Evolutionary conservation across 2,888 invertebrate species (phyloP).

Genomic region (Pelosia muscerda): DNA sequence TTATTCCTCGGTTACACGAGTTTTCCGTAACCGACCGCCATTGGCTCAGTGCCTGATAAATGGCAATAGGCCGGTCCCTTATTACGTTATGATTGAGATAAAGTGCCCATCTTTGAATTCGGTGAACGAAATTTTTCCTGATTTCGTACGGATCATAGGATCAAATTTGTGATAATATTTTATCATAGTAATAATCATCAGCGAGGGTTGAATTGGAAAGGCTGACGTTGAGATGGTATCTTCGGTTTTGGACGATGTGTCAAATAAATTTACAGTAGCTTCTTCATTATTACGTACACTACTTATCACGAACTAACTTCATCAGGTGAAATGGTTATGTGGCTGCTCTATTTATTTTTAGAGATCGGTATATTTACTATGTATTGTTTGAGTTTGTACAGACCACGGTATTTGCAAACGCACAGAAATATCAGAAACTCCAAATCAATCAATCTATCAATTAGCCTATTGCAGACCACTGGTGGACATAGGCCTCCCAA

Average conservation of each 20-base stretch:
- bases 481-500: too few relatives aligned
- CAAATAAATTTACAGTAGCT: not conserved
- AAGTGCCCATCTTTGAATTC: slow-evolving; percentile 9
- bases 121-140: slow-evolving; percentile 4
- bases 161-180: slow-evolving; percentile 1
- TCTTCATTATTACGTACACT: not conserved
- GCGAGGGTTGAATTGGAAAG: not conserved
- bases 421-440: too few relatives aligned
- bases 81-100: slow-evolving; percentile 24
- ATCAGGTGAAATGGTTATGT: not conserved
- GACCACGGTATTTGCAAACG: too few relatives aligned
- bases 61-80: slow-evolving; percentile 16
- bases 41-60: slow-evolving; percentile 18
- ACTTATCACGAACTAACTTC: not conserved
- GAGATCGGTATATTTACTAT: too few relatives aligned
- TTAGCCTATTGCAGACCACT: too few relatives aligned
- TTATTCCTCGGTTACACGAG: slow-evolving; percentile 6
- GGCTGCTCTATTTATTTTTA: too few relatives aligned
- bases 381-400: too few relatives aligned
- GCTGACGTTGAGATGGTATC: not conserved
- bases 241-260: not conserved
- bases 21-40: slow-evolving; percentile 7
- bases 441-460: too few relatives aligned
- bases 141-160: not conserved
- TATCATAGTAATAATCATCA: not conserved